Percentiles rank a stretch among this genome's conserved stretches.
These are phyloP conservation scores for Ornithoptera alexandrae DNA, from an alignment of 2,888 invertebrate genomes.

Conservation along the genomic window DNA sequence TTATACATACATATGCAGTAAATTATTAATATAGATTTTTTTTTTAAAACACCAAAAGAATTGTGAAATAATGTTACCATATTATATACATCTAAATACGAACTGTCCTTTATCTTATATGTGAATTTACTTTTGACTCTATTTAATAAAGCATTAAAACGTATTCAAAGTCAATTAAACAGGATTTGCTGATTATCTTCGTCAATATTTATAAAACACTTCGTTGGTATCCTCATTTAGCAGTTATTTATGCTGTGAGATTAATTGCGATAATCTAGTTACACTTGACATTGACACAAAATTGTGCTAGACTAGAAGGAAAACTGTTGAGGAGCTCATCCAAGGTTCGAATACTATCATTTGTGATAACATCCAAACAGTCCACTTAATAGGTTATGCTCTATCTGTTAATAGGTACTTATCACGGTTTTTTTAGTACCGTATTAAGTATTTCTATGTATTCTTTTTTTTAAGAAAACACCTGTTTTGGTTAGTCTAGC, in stretches of 20 bases:
- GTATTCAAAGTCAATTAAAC: not conserved
- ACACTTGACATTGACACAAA: conserved; percentile 71
- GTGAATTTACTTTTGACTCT: not conserved
- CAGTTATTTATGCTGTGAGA: conserved; percentile 28
- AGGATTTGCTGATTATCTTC: not conserved
- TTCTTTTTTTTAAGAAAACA: no score
- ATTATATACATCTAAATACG: not conserved
- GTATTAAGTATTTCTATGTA: no score
- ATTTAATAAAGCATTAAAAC: not conserved
- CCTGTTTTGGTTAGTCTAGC: no score
- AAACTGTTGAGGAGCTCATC: conserved; percentile 50
- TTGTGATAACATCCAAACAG: conserved; percentile 39
- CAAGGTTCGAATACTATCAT: conserved; percentile 40
- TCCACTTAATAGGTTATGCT: conserved; percentile 23
- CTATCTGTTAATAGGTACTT: not conserved
- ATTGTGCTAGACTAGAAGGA: conserved; percentile 55
- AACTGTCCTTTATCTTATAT: not conserved
- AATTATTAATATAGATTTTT: no score
- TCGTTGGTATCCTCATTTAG: conserved; percentile 11
- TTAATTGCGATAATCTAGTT: conserved; percentile 48
- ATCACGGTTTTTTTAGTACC: not conserved
- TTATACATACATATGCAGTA: no score
- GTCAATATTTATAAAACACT: conserved; percentile 5
- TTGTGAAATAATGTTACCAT: not conserved
- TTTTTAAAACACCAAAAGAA: not conserved